phyloP scores from a whole-genome alignment of 2,888 invertebrate species.

The Ditylenchus weischeri region DNA sequence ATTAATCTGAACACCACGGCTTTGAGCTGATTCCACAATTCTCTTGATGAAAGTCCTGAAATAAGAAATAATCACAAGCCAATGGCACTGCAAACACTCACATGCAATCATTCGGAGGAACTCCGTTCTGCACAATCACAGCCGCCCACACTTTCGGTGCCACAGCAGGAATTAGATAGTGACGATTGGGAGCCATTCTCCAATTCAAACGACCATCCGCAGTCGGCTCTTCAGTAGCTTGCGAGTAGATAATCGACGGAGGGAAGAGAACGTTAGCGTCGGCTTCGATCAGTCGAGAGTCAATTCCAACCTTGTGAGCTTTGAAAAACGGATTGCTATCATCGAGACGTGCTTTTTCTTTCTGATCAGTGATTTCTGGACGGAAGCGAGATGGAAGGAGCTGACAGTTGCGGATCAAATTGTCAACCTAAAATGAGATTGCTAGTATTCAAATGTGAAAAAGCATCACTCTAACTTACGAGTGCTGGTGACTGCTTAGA shows the following conservation, averaged over 20 bases:
- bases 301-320: conserved; percentile 20
- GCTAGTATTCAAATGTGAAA: no score
- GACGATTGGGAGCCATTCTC: conserved; percentile 13
- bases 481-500: conserved; percentile 28
- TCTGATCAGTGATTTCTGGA: conserved; percentile 15
- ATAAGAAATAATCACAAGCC: neutral
- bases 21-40: conserved; percentile 13
- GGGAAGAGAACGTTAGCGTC: conserved; percentile 24
- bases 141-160: conserved; percentile 25
- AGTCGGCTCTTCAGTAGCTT: conserved; percentile 17
- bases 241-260: conserved; percentile 18
- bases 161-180: conserved; percentile 16
- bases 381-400: conserved; percentile 13
- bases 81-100: neutral
- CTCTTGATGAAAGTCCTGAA: conserved; percentile 20
- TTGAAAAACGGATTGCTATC: conserved; percentile 20
- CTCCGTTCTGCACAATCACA: conserved; percentile 20
- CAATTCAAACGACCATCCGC: conserved; percentile 17
- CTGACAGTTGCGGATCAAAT: conserved; percentile 29
- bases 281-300: conserved; percentile 5
- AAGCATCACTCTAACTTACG: neutral
- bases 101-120: conserved; percentile 19
- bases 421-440: conserved; percentile 15
- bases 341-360: conserved; percentile 12
- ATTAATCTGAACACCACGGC: conserved; percentile 17